Base-by-base conservation (phyloP, 2,888 invertebrate species). In the Ischnura elegans region DNA sequence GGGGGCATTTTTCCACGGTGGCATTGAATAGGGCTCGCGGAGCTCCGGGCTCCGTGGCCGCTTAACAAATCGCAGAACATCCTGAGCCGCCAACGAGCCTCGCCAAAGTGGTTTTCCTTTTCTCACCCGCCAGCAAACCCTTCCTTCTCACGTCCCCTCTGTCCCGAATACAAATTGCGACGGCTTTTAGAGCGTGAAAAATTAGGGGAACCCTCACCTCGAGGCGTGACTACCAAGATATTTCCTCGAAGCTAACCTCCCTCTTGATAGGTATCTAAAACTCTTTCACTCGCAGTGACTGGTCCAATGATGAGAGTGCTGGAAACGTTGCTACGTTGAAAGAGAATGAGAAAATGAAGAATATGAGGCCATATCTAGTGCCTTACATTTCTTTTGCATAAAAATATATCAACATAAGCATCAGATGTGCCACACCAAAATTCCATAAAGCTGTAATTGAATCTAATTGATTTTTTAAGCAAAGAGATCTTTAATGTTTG, bases 31-130 rank as follows among this genome's bases (percentile, higher is more conserved):
- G 61, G 25, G 19, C 61, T n/a, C 25, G 25, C 61, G 1, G 25
- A 6, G 25, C 61, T 25, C 61, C 61, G 25, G 61, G 3, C 61
- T 25, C 61, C 61, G 5, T 8, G 25, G 25, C 19, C 61, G 61
- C 16, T 55, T 55, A 3, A 61, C 2, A 61, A 21, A 61, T 61
- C 61, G 61, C 61, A n/a, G 19, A 61, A 61, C 61, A 25, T 61
- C 16, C 61, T 25, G 5, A n/a, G 61, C 61, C 61, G 61, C 61
- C 61, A 25, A 61, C 61, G 61, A 61, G 25, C 61, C 36, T 36
- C 76, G 76, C 36, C 76, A 76, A 76, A 76, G 25, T 13, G 76
- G 76, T 76, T 76, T 76, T 13, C 29, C 76, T 76, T 76, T 76
- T 25, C 76, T 36, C 61, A n/a, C 25, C 76, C n/a, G 29, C 21